Evolutionary conservation across 2,888 invertebrate species (phyloP).

Genomic region (Rhamphomyia laevipes): DNA sequence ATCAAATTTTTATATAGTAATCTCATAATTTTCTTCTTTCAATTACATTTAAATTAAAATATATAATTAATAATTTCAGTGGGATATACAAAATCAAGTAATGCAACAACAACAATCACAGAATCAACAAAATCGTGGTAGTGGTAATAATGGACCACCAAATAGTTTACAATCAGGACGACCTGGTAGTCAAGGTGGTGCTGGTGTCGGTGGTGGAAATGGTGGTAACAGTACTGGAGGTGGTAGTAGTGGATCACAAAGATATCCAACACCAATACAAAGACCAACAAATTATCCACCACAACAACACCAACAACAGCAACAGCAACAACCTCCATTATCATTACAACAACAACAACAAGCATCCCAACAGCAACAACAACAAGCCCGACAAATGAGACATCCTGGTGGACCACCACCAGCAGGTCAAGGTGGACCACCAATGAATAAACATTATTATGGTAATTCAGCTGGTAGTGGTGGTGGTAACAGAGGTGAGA

Average conservation of each 20-base stretch:
- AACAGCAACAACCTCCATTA: conserved; percentile 19
- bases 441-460: conserved; percentile 35
- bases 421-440: conserved; percentile 14
- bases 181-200: conserved; percentile 13
- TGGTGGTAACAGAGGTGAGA: conserved; percentile 17
- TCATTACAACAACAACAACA: conserved; percentile 23
- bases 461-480: conserved; percentile 25
- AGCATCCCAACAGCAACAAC: conserved; percentile 21
- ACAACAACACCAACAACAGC: conserved; percentile 10
- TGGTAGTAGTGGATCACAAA: conserved; percentile 21
- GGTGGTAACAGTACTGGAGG: conserved; percentile 23
- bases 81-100: conserved; percentile 37
- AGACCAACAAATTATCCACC: conserved; percentile 35
- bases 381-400: conserved; percentile 13
- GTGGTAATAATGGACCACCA: conserved; percentile 17
- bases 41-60: neutral
- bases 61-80: conserved; percentile 19
- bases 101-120: conserved; percentile 36
- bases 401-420: conserved; percentile 12
- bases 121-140: conserved; percentile 20
- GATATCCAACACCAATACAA: conserved; percentile 36
- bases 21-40: too few species aligned
- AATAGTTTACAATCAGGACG: conserved; percentile 20
- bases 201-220: conserved; percentile 17
- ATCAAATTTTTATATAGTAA: too few species aligned